Conservation (phyloP, 2,113 vertebrate species). For the Osmerus eperlanus region DNA sequence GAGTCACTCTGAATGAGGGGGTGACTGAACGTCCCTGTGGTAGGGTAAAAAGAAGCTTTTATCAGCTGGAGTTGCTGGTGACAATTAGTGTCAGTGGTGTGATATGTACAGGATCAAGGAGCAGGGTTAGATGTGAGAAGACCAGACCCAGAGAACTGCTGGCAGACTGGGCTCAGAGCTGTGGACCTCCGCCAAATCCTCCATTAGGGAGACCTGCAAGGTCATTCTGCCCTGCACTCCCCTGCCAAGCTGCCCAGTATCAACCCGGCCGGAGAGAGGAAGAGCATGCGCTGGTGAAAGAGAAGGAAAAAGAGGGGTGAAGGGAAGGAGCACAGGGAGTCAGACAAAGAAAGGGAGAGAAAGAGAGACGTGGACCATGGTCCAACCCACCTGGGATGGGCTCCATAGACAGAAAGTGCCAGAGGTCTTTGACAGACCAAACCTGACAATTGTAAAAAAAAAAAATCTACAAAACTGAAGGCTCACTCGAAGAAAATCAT, state of each 20-base stretch:
- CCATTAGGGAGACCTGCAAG: slow-evolving; percentile 72
- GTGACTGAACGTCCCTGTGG: slow-evolving; percentile 23
- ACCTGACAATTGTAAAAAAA: slow-evolving; percentile 61
- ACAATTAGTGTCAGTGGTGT: slow-evolving; percentile 69
- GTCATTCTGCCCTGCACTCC: slow-evolving; percentile 59
- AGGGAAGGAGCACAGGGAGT: background rate
- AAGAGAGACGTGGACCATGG: slow-evolving; percentile 46
- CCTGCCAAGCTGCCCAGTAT: slow-evolving; percentile 62
- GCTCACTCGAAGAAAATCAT: slow-evolving; percentile 61
- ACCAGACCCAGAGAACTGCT: slow-evolving; percentile 46
- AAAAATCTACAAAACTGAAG: slow-evolving; percentile 51
- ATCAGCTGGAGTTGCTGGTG: slow-evolving; percentile 50
- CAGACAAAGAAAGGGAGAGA: slow-evolving; percentile 14
- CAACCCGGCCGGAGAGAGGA: slow-evolving; percentile 27
- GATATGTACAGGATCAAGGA: slow-evolving; percentile 50
- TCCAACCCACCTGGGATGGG: slow-evolving; percentile 72
- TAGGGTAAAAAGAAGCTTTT: slow-evolving; percentile 43
- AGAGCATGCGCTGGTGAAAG: background rate
- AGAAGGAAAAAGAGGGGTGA: slow-evolving; percentile 17
- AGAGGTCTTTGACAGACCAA: slow-evolving; percentile 68
- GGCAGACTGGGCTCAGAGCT: slow-evolving; percentile 51
- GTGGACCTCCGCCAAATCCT: slow-evolving; percentile 71
- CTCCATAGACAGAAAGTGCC: slow-evolving; percentile 58
- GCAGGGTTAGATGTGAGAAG: slow-evolving; percentile 57
- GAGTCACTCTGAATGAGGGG: too few relatives aligned